Evolutionary conservation across 2,113 vertebrate species (phyloP).

Genomic region (Vulpes lagopus): DNA sequence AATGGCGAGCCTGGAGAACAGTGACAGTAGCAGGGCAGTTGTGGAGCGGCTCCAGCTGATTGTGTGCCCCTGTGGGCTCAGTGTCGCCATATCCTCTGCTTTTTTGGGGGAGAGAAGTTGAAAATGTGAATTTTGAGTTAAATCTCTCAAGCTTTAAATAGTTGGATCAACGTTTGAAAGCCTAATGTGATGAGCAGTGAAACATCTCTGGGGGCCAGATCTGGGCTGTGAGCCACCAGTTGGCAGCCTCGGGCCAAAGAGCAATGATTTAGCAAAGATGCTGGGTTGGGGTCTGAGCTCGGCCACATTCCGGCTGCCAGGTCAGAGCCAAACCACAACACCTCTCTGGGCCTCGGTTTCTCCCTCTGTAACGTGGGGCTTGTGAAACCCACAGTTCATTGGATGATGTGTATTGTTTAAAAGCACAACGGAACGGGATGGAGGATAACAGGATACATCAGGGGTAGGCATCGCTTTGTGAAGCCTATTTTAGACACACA

Average conservation of each 20-base stretch:
- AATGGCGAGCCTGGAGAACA: no score
- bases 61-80: rapidly evolving
- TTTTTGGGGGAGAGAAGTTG: not conserved
- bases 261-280: not conserved
- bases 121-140: not conserved
- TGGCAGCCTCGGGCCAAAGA: not conserved
- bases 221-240: not conserved
- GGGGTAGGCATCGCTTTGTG: not conserved
- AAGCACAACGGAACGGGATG: not conserved
- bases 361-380: not conserved
- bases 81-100: rapidly evolving
- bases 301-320: not conserved
- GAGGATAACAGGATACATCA: not conserved
- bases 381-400: not conserved
- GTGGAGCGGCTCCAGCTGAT: not conserved
- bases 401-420: not conserved
- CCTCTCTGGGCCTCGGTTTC: not conserved
- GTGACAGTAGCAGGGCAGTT: not conserved
- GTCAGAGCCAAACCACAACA: not conserved
- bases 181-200: not conserved
- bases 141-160: not conserved
- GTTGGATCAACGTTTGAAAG: not conserved
- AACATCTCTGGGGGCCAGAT: not conserved
- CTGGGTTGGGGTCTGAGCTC: not conserved
- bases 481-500: not conserved